A percentile compares a stretch with the other conserved stretches of the same genome.
Evolutionary conservation across 2,797 vertebrate species (phyloP).

Genomic region (Cichlasoma orientale): DNA sequence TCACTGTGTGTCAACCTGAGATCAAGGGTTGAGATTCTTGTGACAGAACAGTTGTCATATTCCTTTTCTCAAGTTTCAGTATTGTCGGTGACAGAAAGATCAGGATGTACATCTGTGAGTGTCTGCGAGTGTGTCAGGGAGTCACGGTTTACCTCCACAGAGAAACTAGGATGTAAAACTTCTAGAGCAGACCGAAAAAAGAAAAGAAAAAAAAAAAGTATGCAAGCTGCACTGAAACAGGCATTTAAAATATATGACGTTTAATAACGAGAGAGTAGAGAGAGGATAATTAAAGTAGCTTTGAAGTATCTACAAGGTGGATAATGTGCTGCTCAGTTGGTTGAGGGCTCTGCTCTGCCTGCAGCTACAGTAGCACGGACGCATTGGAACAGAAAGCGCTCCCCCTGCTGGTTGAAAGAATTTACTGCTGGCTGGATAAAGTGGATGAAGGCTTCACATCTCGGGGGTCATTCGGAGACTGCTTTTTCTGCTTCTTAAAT

Average conservation of each 20-base stretch:
- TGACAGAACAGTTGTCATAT: slow-evolving; percentile 74
- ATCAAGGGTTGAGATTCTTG: slow-evolving; percentile 69
- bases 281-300: slow-evolving; percentile 58
- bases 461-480: slow-evolving; percentile 35
- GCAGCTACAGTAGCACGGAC: slow-evolving; percentile 27
- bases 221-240: slow-evolving; percentile 25
- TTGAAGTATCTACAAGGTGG: slow-evolving; percentile 57
- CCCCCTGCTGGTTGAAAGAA: slow-evolving; percentile 78
- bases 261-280: slow-evolving; percentile 34
- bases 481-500: slow-evolving; percentile 31
- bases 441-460: slow-evolving; percentile 33
- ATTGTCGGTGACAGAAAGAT: slow-evolving; percentile 67
- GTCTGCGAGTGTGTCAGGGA: slow-evolving; percentile 57
- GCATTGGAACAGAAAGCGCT: slow-evolving; percentile 66
- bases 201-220: background rate
- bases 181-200: slow-evolving; percentile 47
- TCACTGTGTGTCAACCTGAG: slow-evolving; percentile 66
- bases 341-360: slow-evolving; percentile 47
- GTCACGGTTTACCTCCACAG: slow-evolving; percentile 55
- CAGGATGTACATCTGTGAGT: slow-evolving; percentile 61
- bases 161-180: slow-evolving; percentile 50
- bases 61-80: slow-evolving; percentile 62
- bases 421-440: slow-evolving; percentile 32
- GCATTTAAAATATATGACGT: slow-evolving; percentile 33
- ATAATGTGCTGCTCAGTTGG: slow-evolving; percentile 51